Evolutionary conservation across 2,888 invertebrate genomes (phyloP).

Genomic region (Panopea generosa): DNA sequence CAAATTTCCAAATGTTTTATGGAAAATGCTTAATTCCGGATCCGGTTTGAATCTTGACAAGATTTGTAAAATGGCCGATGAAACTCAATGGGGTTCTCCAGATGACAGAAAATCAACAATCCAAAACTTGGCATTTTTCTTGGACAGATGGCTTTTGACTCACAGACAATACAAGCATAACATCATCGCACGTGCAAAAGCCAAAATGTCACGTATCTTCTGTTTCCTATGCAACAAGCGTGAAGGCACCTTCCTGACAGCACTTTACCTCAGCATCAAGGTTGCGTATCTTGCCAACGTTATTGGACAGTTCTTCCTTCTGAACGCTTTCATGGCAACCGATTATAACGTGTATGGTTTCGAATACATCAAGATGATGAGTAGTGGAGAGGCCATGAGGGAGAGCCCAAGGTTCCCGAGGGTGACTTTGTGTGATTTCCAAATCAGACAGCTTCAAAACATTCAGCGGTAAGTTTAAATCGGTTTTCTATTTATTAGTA

Average conservation of each 20-base stretch:
- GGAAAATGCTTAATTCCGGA: conserved; percentile 77
- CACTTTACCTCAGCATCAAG: conserved; percentile 77
- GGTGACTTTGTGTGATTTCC: conserved; percentile 80
- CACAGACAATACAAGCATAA: conserved; percentile 78
- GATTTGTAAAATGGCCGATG: conserved; percentile 74
- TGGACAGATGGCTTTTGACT: conserved; percentile 79
- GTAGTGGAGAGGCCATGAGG: conserved; percentile 58
- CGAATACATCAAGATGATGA: conserved; percentile 68
- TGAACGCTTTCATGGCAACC: conserved; percentile 80
- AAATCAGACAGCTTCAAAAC: conserved; percentile 80
- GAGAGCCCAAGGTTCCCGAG: conserved; percentile 72
- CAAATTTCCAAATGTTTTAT: conserved; percentile 79
- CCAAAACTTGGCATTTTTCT: conserved; percentile 74
- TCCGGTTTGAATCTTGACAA: conserved; percentile 79
- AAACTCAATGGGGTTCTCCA: conserved; percentile 77
- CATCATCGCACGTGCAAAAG: conserved; percentile 71
- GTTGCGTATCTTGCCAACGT: conserved; percentile 75
- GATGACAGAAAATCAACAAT: conserved; percentile 77
- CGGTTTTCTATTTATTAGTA: background rate
- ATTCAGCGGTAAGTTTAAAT: conserved; percentile 66
- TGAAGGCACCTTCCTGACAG: conserved; percentile 78
- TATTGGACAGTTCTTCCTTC: conserved; percentile 79
- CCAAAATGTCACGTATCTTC: conserved; percentile 68
- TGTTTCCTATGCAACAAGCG: conserved; percentile 79
- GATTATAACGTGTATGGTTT: conserved; percentile 80